phyloP scores from a whole-genome alignment of 2,113 vertebrate genomes.

The Stictonetta naevosa region DNA sequence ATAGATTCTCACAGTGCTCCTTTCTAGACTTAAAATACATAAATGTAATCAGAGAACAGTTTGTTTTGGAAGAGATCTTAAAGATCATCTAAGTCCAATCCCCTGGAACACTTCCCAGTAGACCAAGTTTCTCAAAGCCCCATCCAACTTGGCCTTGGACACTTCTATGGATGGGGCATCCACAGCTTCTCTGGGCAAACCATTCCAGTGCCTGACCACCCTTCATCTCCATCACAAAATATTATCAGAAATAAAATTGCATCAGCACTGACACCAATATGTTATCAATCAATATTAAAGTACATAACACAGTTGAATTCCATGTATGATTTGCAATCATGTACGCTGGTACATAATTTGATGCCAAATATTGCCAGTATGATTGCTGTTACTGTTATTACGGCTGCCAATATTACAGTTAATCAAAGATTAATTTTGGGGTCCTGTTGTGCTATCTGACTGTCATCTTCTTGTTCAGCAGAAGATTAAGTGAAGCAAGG shows the following conservation, averaged over 20 bases:
- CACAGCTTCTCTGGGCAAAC: no score
- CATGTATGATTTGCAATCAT: neutral
- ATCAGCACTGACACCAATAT: neutral
- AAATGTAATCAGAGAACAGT: neutral
- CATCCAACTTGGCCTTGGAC: no score
- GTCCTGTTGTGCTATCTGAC: neutral
- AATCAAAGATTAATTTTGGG: neutral
- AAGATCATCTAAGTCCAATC: no score
- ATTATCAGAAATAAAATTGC: neutral
- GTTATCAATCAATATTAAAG: neutral
- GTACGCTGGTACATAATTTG: neutral
- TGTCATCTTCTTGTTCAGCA: neutral
- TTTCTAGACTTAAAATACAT: neutral
- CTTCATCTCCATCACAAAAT: neutral
- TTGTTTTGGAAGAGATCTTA: no score
- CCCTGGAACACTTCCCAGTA: no score
- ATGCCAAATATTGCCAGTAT: neutral
- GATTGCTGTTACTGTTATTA: neutral
- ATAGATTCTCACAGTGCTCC: neutral
- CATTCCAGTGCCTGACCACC: no score
- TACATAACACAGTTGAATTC: neutral
- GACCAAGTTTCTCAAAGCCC: no score
- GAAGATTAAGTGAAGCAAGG: neutral
- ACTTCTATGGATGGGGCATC: no score
- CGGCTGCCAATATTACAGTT: neutral